phyloP scores from a whole-genome alignment of 2,113 vertebrate species.

The Scomber scombrus region DNA sequence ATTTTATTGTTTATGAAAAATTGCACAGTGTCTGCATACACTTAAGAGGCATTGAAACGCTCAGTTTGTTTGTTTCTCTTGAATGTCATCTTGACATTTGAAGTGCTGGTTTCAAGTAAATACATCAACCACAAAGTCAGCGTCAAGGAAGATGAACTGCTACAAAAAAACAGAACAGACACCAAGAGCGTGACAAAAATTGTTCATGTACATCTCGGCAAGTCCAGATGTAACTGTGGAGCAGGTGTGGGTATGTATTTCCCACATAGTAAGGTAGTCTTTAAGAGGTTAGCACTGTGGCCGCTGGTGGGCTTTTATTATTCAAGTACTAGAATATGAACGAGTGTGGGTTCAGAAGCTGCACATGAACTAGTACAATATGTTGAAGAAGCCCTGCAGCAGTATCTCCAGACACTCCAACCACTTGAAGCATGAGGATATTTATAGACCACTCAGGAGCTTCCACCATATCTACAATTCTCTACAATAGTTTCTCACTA shows the following conservation, averaged over 20 bases:
- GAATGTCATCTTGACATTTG: constrained; percentile 6
- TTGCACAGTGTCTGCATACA: neutral
- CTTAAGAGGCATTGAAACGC: neutral
- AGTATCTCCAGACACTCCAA: constrained; percentile 56
- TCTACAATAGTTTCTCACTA: constrained; percentile 4
- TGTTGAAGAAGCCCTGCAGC: constrained; percentile 34
- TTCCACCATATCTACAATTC: constrained; percentile 23
- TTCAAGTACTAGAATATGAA: constrained; percentile 11
- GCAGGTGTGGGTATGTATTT: too few species aligned
- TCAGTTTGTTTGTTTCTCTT: neutral
- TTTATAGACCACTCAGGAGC: constrained; percentile 61
- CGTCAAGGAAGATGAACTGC: neutral
- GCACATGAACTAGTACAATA: constrained; percentile 13
- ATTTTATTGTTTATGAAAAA: neutral
- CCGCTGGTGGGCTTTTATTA: constrained; percentile 38
- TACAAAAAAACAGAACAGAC: constrained; percentile 8
- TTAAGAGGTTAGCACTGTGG: neutral
- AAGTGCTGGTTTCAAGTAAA: neutral
- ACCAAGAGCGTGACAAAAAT: constrained; percentile 21
- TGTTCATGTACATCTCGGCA: neutral
- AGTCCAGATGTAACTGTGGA: constrained; percentile 14
- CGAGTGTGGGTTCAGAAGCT: constrained; percentile 52
- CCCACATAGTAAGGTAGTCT: neutral
- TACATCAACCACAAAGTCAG: neutral
- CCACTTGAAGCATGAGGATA: constrained; percentile 59